Conservation (phyloP, 2,888 invertebrate species). For the Tribolium freemani region DNA sequence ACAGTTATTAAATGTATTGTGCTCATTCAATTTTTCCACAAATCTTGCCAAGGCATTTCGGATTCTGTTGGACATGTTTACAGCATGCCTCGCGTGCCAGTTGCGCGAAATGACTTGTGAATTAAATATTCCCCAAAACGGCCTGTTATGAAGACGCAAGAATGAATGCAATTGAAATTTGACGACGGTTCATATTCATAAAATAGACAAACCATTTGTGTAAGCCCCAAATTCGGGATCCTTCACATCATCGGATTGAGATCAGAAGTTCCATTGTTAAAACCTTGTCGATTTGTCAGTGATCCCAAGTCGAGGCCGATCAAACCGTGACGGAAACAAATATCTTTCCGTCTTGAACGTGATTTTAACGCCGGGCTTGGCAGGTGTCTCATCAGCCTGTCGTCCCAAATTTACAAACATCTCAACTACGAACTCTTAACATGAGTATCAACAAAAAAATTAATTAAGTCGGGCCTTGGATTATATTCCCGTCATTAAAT, state of each 20-base stretch:
- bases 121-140: conserved; percentile 25
- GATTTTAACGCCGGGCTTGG: conserved; percentile 24
- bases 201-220: neutral
- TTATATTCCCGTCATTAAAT: conserved; percentile 28
- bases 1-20: conserved; percentile 33
- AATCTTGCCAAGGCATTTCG: neutral
- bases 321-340: conserved; percentile 21
- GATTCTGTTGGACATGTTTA: neutral
- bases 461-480: conserved; percentile 27
- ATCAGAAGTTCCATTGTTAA: neutral
- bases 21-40: conserved; percentile 23
- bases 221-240: neutral
- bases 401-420: conserved; percentile 25
- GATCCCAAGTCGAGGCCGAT: neutral
- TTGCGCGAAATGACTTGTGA: conserved; percentile 1
- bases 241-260: neutral
- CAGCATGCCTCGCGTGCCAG: neutral
- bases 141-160: neutral
- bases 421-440: conserved; percentile 18
- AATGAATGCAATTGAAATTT: neutral
- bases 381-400: conserved; percentile 23
- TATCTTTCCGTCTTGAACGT: conserved; percentile 3
- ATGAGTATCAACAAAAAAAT: conserved; percentile 3
- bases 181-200: too few relatives aligned
- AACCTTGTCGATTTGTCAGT: conserved; percentile 4